Evolutionary conservation across 2,797 vertebrate genomes (phyloP).

Genomic region (Enteromius thamalakanensis): DNA sequence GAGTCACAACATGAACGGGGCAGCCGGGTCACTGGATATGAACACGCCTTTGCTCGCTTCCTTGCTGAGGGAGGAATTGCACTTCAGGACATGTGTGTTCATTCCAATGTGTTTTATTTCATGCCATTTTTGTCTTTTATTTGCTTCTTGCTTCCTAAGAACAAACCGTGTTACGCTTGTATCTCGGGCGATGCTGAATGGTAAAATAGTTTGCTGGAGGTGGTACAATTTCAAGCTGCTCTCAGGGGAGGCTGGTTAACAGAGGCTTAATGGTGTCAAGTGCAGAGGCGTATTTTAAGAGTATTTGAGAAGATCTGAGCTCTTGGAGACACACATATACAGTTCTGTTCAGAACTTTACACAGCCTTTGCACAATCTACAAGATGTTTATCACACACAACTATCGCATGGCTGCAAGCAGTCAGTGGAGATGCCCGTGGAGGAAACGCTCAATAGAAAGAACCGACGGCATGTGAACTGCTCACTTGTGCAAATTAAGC

Average conservation of each 20-base stretch:
- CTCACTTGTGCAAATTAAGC: background rate
- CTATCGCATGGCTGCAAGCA: slow-evolving; percentile 11
- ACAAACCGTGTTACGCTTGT: slow-evolving; percentile 57
- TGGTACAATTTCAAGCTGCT: slow-evolving; percentile 61
- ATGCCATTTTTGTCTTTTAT: slow-evolving; percentile 66
- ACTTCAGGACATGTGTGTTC: slow-evolving; percentile 70
- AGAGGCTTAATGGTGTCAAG: slow-evolving; percentile 79
- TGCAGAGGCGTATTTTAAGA: slow-evolving; percentile 72
- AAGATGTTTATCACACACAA: slow-evolving; percentile 9
- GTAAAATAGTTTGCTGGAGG: slow-evolving; percentile 60
- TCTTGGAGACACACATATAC: slow-evolving; percentile 48
- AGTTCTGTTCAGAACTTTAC: slow-evolving; percentile 13
- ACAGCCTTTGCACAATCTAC: slow-evolving; percentile 21
- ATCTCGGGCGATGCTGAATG: slow-evolving; percentile 64
- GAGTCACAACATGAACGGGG: slow-evolving; percentile 61
- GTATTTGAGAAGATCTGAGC: slow-evolving; percentile 60
- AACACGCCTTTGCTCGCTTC: slow-evolving; percentile 56
- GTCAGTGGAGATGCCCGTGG: background rate
- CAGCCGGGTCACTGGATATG: slow-evolving; percentile 71
- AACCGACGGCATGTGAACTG: background rate
- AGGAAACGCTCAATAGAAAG: background rate
- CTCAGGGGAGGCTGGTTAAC: slow-evolving; percentile 76
- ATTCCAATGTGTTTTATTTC: slow-evolving; percentile 68
- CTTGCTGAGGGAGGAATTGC: slow-evolving; percentile 52
- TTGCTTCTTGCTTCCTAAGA: slow-evolving; percentile 63